phyloP scores from a whole-genome alignment of 2,113 vertebrate species.

The Cercocebus atys region DNA sequence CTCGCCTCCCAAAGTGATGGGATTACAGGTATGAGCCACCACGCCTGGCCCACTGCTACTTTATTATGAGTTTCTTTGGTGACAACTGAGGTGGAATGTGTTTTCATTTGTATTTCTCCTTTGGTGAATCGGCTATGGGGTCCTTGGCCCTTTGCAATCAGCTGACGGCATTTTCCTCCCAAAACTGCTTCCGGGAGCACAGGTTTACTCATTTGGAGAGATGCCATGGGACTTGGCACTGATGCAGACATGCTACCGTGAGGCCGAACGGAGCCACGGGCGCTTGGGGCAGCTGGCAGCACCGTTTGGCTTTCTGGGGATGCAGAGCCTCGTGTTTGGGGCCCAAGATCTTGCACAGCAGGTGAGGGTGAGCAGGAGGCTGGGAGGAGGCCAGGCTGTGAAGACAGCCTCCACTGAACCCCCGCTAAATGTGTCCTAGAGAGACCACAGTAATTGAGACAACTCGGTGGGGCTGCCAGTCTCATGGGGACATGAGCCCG shows the following conservation, averaged over 20 bases:
- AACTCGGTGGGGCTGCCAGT: accelerated
- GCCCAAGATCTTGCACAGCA: slow-evolving; percentile 77
- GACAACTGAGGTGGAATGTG: not conserved
- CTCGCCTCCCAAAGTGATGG: no score
- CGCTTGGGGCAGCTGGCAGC: slow-evolving; percentile 45
- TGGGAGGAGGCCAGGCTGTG: not conserved
- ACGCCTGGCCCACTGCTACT: no score
- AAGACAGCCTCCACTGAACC: not conserved
- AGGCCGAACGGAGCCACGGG: slow-evolving; percentile 6
- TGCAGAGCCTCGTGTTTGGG: slow-evolving; percentile 64
- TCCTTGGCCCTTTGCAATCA: not conserved
- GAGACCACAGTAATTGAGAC: not conserved
- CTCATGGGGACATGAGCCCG: not conserved
- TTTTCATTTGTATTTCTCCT: not conserved
- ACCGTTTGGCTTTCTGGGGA: slow-evolving; percentile 66
- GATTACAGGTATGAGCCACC: no score
- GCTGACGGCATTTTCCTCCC: not conserved
- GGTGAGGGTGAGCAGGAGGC: slow-evolving; percentile 45
- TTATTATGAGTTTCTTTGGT: not conserved
- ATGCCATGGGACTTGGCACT: slow-evolving; percentile 54
- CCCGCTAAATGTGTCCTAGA: not conserved
- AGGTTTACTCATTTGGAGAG: slow-evolving; percentile 70
- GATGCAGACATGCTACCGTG: slow-evolving; percentile 70
- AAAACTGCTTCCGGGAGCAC: not conserved
- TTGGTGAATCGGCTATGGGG: not conserved